Conservation (phyloP, 2,113 vertebrate species). For the Platichthys stellatus region DNA sequence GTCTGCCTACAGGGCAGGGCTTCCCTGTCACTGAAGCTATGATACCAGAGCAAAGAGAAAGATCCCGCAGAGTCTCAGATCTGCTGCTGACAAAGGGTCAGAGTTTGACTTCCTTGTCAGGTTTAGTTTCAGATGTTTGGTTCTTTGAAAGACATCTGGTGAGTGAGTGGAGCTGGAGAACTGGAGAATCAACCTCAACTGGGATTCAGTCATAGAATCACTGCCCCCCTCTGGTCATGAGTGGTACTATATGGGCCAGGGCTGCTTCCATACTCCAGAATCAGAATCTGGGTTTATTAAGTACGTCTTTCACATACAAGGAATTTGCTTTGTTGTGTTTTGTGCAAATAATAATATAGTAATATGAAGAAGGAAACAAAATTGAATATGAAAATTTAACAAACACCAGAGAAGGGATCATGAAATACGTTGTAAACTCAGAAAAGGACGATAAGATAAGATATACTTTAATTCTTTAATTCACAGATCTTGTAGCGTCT, state of each 20-base stretch:
- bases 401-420: too few species aligned
- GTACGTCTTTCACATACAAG: too few species aligned
- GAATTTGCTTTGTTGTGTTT: background rate
- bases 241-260: background rate
- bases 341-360: too few species aligned
- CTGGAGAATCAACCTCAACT: background rate
- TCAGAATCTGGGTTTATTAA: background rate
- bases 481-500: too few species aligned
- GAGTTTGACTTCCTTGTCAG: conserved; percentile 39
- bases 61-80: conserved; percentile 45
- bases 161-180: background rate
- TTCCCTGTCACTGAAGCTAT: conserved; percentile 39
- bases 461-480: too few species aligned
- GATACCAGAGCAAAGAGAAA: conserved; percentile 33
- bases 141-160: conserved; percentile 31
- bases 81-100: conserved; percentile 28
- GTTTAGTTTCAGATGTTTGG: conserved; percentile 50
- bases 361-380: too few species aligned
- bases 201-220: conserved; percentile 36
- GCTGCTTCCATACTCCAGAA: too few species aligned
- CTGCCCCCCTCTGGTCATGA: conserved; percentile 66
- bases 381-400: too few species aligned
- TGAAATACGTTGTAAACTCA: too few species aligned
- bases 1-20: conserved; percentile 61
- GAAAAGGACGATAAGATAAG: too few species aligned